Evolutionary conservation across 2,113 vertebrate species (phyloP), one percentile per base, ranked within the genome.

Genomic region (Oenanthe melanoleuca): DNA sequence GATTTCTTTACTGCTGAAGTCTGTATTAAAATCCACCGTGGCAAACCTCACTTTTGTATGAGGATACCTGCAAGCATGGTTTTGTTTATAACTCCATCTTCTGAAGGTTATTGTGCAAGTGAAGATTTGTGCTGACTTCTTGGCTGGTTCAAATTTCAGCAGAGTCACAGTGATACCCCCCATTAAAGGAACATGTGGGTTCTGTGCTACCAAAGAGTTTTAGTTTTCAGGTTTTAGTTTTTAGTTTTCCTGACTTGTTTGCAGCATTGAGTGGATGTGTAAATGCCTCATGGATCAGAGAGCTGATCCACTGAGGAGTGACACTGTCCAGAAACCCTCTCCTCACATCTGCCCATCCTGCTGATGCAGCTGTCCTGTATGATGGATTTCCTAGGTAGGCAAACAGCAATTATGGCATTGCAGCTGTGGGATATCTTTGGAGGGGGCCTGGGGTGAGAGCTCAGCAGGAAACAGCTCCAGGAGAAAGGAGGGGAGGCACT

Each of bases 211-310:
- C 25, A 23, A 23, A 37, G 42, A n/a, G 33, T 21, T 77, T 42
- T 11, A 29, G 33, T 16, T 69, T 59, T 17, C 14, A 26, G 63
- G 14, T 28, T 73, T 66, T 44, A 38, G 11, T 9, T 67, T 61
- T 59, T 8, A 6, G 12, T 25, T 80, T 60, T 70, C 8, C 66
- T 75, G 21, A 8, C 17, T 59, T 17, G 25, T 59, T 53, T 38
- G 80, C 77, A 73, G 50, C 34, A 7, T 1, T 14, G 34, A 42
- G 52, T 10, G 31, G 77, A 26, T 42, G 33, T 53, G 55, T 38
- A 56, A 42, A 63, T 31, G 37, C 7, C 80, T 50, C 0, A 0
- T 12, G 40, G 83, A 74, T 44, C 59, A 66, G 73, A 63, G 0
- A 42, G 42, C 19, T 47, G 83, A 66, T 78, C 5, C 18, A 33